phyloP scores from a whole-genome alignment of 2,888 invertebrate genomes.

The Helleia helle region DNA sequence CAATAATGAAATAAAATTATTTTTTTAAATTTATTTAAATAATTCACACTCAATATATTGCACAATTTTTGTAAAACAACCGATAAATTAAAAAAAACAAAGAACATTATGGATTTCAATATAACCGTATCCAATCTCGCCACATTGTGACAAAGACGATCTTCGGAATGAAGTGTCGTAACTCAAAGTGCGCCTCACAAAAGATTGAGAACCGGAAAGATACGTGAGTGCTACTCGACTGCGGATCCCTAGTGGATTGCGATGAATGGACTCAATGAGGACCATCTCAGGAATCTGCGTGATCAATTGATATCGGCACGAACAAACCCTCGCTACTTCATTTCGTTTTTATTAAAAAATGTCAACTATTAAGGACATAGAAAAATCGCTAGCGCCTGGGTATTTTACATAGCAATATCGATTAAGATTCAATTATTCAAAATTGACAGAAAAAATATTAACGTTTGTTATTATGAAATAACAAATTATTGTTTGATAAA shows the following conservation, averaged over 20 bases:
- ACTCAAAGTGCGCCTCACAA: conserved; percentile 53
- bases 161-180: conserved; percentile 49
- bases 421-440: not conserved
- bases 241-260: conserved; percentile 46
- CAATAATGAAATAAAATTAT: too few relatives aligned
- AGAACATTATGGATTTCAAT: conserved; percentile 18
- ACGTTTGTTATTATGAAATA: too few relatives aligned
- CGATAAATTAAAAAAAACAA: not conserved
- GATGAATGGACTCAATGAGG: conserved; percentile 46
- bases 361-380: not conserved
- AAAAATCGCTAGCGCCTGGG: not conserved
- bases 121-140: conserved; percentile 34
- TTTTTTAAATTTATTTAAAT: too few relatives aligned
- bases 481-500: too few relatives aligned
- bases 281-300: conserved; percentile 47
- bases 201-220: conserved; percentile 67
- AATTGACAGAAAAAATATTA: too few relatives aligned
- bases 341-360: conserved; percentile 6
- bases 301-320: conserved; percentile 65
- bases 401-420: not conserved
- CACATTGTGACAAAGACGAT: conserved; percentile 60
- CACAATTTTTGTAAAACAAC: not conserved
- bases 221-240: conserved; percentile 53
- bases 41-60: not conserved
- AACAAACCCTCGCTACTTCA: conserved; percentile 25